A percentile compares a stretch with the other conserved stretches of the same genome.
Evolutionary conservation across 2,113 vertebrate species (phyloP).

Genomic region (Eretmochelys imbricata): DNA sequence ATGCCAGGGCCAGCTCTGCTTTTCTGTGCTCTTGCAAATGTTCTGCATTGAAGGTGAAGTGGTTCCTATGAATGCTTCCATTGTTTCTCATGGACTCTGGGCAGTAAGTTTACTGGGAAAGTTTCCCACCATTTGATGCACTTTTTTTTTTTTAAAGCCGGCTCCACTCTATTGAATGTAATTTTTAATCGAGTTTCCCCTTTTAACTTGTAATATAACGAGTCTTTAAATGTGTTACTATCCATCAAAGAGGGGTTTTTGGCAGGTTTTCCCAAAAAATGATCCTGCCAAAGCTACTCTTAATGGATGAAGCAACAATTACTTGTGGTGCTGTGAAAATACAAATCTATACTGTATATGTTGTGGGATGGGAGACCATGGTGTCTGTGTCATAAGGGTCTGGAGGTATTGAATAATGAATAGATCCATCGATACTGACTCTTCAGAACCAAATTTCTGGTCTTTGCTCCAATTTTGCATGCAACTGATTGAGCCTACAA

Average conservation of each 20-base stretch:
- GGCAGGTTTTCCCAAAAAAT: slow-evolving; percentile 69
- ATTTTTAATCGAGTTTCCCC: slow-evolving; percentile 65
- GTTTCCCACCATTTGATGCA: slow-evolving; percentile 73
- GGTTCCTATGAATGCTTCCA: slow-evolving; percentile 69
- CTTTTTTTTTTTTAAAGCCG: slow-evolving; percentile 33
- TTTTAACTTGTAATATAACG: slow-evolving; percentile 76
- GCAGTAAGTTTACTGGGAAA: slow-evolving; percentile 70
- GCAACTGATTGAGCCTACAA: not conserved
- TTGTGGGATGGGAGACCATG: slow-evolving; percentile 21
- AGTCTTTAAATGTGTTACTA: slow-evolving; percentile 73
- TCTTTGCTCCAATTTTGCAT: slow-evolving; percentile 28
- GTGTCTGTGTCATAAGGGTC: slow-evolving; percentile 62
- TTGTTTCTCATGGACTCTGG: slow-evolving; percentile 68
- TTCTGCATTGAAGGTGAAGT: slow-evolving; percentile 30
- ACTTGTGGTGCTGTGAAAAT: slow-evolving; percentile 70
- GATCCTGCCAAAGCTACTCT: slow-evolving; percentile 66
- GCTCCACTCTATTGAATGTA: slow-evolving; percentile 68
- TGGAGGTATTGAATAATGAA: slow-evolving; percentile 64
- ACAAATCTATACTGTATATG: slow-evolving; percentile 51
- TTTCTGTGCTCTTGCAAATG: slow-evolving; percentile 1
- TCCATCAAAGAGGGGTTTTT: slow-evolving; percentile 70
- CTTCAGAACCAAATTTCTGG: slow-evolving; percentile 37
- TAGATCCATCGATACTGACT: slow-evolving; percentile 54
- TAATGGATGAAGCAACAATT: slow-evolving; percentile 69
- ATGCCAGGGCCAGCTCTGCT: slow-evolving; percentile 18